Conservation (phyloP, 2,113 vertebrate species). For the Leiothrix lutea region DNA sequence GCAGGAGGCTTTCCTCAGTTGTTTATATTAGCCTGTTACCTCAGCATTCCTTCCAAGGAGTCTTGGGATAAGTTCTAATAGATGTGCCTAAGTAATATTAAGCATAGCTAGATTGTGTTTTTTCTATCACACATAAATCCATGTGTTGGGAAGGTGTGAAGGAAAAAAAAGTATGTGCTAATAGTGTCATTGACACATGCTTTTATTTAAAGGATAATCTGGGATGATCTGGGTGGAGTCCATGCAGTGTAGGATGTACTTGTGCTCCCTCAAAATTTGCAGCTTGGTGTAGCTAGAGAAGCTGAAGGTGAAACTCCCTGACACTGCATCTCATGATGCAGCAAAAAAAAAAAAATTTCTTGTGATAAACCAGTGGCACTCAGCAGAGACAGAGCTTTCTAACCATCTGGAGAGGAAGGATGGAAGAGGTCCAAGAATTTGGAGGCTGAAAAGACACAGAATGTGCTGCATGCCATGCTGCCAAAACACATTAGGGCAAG, state of each 20-base stretch:
- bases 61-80: background rate
- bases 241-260: constrained; percentile 58
- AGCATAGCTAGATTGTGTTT: accelerated
- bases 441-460: constrained; percentile 77
- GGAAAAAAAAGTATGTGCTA: background rate
- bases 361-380: constrained; percentile 75
- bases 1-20: background rate
- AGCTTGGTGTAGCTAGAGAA: constrained; percentile 75
- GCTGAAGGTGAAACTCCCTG: constrained; percentile 66
- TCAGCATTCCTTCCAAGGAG: background rate
- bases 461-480: constrained; percentile 78
- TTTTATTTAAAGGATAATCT: constrained; percentile 31
- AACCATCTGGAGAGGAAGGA: constrained; percentile 78
- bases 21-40: background rate
- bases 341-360: constrained; percentile 63
- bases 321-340: constrained; percentile 67
- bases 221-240: constrained; percentile 70
- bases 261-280: constrained; percentile 71
- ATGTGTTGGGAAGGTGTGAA: background rate
- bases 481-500: constrained; percentile 68
- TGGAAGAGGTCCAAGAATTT: constrained; percentile 73
- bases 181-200: background rate
- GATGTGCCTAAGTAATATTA: background rate
- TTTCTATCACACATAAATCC: background rate
- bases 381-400: constrained; percentile 76